Conservation (phyloP, 2,888 invertebrate species). For the Byasa hedistus region DNA sequence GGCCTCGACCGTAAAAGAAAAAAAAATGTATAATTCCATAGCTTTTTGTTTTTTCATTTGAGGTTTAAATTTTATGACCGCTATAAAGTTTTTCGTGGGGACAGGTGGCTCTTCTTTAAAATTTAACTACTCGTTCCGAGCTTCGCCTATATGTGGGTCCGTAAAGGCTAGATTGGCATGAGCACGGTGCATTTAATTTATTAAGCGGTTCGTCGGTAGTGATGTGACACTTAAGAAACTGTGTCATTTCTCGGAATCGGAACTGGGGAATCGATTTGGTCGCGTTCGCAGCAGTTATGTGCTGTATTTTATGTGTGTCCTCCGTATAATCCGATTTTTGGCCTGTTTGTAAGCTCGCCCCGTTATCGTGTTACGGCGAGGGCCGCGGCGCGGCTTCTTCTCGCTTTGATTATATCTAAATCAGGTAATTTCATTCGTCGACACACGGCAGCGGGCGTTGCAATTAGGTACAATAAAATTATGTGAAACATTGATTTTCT, state of each 20-base stretch:
- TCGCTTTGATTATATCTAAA: constrained; percentile 71
- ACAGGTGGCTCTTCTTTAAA: constrained; percentile 80
- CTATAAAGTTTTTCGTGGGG: constrained; percentile 79
- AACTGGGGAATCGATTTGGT: constrained; percentile 76
- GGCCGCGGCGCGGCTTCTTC: constrained; percentile 63
- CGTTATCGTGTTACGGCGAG: constrained; percentile 66
- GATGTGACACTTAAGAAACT: constrained; percentile 79
- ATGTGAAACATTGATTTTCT: constrained; percentile 63
- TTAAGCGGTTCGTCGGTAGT: constrained; percentile 76
- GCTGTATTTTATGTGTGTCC: constrained; percentile 66
- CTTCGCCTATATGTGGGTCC: constrained; percentile 54
- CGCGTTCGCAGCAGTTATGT: constrained; percentile 75
- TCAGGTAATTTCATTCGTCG: constrained; percentile 67
- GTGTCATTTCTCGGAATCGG: constrained; percentile 79
- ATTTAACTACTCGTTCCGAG: constrained; percentile 65
- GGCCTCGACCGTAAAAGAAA: constrained; percentile 66
- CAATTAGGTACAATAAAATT: constrained; percentile 67
- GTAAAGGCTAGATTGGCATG: constrained; percentile 71
- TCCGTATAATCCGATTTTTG: constrained; percentile 43
- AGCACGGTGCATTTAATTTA: constrained; percentile 70
- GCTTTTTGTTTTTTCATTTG: constrained; percentile 73
- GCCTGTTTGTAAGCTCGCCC: constrained; percentile 60
- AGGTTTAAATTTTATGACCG: constrained; percentile 78
- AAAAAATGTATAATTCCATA: constrained; percentile 60
- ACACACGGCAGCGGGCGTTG: constrained; percentile 55